Conservation (phyloP, 2,113 vertebrate species). For the Panthera leo region DNA sequence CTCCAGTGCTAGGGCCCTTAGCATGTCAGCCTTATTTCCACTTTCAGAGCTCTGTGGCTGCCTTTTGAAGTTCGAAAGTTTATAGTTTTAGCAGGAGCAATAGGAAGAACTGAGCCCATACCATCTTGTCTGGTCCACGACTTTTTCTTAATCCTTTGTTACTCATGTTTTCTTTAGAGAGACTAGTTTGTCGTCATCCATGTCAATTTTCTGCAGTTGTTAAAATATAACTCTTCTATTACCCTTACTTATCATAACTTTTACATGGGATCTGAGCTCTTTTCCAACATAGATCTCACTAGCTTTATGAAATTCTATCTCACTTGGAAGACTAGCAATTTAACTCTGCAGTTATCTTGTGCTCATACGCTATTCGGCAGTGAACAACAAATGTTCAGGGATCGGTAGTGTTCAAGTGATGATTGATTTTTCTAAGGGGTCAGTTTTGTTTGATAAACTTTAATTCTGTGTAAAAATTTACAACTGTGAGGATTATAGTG, state of each 20-base stretch:
- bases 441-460: background rate
- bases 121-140: background rate
- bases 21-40: background rate
- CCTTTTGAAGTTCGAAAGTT: background rate
- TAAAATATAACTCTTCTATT: background rate
- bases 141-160: background rate
- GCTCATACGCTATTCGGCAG: background rate
- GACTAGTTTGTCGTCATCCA: background rate
- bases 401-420: background rate
- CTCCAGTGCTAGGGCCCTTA: background rate
- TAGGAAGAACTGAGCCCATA: background rate
- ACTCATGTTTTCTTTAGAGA: background rate
- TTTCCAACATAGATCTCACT: background rate
- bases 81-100: background rate
- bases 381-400: background rate
- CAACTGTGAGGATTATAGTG: background rate
- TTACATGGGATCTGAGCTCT: background rate
- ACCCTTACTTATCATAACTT: background rate
- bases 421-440: background rate
- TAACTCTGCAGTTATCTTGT: background rate
- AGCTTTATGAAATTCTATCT: background rate
- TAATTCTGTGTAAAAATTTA: background rate
- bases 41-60: background rate
- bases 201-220: background rate
- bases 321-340: background rate